Evolutionary conservation across 2,888 invertebrate species (phyloP), one percentile per base, ranked within the genome.

Genomic region (Eutolmus rufibarbis): DNA sequence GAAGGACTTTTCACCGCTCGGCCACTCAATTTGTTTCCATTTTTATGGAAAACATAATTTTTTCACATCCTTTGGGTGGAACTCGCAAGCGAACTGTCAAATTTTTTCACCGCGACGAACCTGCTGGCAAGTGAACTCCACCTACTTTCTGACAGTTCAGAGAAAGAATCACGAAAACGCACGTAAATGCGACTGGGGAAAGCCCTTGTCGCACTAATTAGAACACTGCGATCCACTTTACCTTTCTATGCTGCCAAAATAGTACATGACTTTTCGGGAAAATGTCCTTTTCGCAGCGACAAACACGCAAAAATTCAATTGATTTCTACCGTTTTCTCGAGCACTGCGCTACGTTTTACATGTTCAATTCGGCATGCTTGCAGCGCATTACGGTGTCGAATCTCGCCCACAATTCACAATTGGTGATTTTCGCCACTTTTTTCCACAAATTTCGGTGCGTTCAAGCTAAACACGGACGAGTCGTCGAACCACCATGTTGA

Each of bases 211-310:
- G 51, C 34, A 82, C 82, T 51, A 79, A 46, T 66, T 82, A 19
- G 34, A 46, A 51, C 56, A 86, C 51, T 56, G 46, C 46, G 51
- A 37, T 37, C 37, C 46, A 85, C 81, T 88, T 88, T 88, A 88
- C 88, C 88, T 88, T 86, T 88, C 88, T 46, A 88, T 78, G 87
- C 87, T 88, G 85, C 88, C 88, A 86, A 88, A 88, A 87, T 88
- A 88, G 88, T 88, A 88, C 88, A 88, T 88, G 87, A 81, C 88
- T 88, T 66, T 76, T 34, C n/a, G 57, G 56, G 19, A 34, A 56
- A 56, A 56, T 57, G 77, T 77, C 56, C 57, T 37, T 76, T 86
- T 46, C 19, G 51, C 56, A 56, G 77, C 43, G 77, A 77, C 86
- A 74, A 74, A 85, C 74, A 85, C 74, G 74, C 85, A 85, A 85